Evolutionary conservation across 2,888 invertebrate genomes (phyloP), one percentile per base, ranked within the genome.

Genomic region (Dysmachus trigonus): DNA sequence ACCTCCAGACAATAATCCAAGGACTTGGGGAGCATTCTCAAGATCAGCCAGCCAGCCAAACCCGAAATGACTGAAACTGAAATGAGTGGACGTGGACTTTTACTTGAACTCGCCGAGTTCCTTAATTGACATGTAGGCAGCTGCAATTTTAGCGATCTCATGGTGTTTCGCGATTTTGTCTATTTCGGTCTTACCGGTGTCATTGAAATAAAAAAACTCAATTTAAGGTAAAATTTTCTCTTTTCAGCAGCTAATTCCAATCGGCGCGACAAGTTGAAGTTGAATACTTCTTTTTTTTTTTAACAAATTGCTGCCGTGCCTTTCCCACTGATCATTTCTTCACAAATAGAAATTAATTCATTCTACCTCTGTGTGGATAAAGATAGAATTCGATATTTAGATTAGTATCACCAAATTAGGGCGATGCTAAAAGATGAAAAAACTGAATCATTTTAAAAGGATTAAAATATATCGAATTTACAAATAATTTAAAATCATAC

Each of bases 1-100:
- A 83, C 62, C 71, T 83, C 83, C 83, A 83, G 83, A 83, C 83
- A 71, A 83, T 83, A 83, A 79, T 79, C 79, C 79, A 79, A 79
- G 79, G 79, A 79, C 79, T 79, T 79, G 79, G 31, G 47, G 47
- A 79, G 79, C 51, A 79, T 79, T 79, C 79, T 79, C 79, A 79
- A 79, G 79, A 79, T 79, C 79, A 79, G 79, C 79, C 72, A 79
- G 79, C 79, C 72, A 51, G 41, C 79, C 38, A 76, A 76, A 76
- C 38, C 10, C 76, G 38, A 76, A 76, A 76, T 76, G 38, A 76
- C 76, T 76, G 33, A 76, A 41, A 76, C 33, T 38, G 76, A 76
- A 38, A 76, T 76, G 76, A 76, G 76, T 76, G 76, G 76, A 76
- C 76, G 22, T 76, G 35, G 76, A 76, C 76, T 33, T 76, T 38